Evolutionary conservation across 2,888 invertebrate species (phyloP), one percentile per base, ranked within the genome.

Genomic region (Pachymerium ferrugineum): DNA sequence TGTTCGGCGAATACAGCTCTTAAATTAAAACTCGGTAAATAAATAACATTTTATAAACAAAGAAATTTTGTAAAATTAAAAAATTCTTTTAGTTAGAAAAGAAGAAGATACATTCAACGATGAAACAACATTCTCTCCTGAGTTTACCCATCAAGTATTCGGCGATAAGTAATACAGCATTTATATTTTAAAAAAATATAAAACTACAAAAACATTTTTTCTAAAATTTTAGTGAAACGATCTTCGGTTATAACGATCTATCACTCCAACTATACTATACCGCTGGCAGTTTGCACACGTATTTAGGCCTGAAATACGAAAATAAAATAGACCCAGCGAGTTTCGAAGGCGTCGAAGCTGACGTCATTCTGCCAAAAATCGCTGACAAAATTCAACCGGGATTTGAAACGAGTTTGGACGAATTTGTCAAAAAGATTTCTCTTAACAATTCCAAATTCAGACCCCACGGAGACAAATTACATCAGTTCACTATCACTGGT

Each of bases 111-210:
- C 92, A 35, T 86, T 89, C 76, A 86, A 90, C 82, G 87, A 89
- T 33, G 83, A 85, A 0, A 82, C 84, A 8, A 84, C 85, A 35
- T 94, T 94, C 80, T 85, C 87, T 38, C 94, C 95, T 0, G 89
- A 89, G 74, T 94, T 95, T 91, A 91, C 93, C 72, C 94, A 97
- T 85, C 96, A 97, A 84, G 89, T 96, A 74, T 96, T 94, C 83
- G 94, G 94, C 4, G 91, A 93, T 78, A 89, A 88, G 87, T 87
- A 80, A 78, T 81, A 10, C 22, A 8, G 14, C 14, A 5, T 67
- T 67, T 19, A 10, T 12, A 28, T 30, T 6, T 38, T 38, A 12
- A 4, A 38, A 38, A 38, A 38, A 8, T 12, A 38, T 6, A 8
- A 38, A 38, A 3, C 3, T 38, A n/a, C 4, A 38, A 38, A 12